Base-by-base conservation (phyloP, 1,140 invertebrate species). In the Drosophila insularis region DNA sequence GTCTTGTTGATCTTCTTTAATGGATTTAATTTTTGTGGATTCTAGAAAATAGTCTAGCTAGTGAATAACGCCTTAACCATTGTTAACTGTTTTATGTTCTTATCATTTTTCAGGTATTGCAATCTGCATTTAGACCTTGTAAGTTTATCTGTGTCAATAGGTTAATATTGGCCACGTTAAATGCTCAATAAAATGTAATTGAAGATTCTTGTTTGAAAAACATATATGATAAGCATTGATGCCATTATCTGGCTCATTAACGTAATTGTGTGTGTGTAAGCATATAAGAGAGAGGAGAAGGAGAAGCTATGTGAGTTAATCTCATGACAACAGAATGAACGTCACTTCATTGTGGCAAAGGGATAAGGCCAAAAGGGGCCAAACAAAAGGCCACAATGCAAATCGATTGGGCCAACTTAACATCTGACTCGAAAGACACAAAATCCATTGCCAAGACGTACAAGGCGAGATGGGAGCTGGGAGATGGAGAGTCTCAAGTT, bases 361-460 rank as follows among this genome's bases (percentile, higher is more conserved):
- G 55, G 64, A 72, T 46, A 68, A 73, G 63, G 56, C 21, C 43
- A 61, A 64, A 61, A 8, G 19, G 69, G 64, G 63, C 27, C 74
- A 76, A 74, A 58, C 70, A 71, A 66, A 65, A 66, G 27, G 55
- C 43, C 39, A 73, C 65, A 68, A 74, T 70, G 63, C 71, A 78
- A 74, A 65, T 70, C 67, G 66, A 54, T 68, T 79, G 62, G 60
- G 75, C 61, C 77, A 78, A 68, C 74, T 56, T 56, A 63, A 39
- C 60, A 63, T 46, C 19, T 39, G 23, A 32, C 32, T 23, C 37
- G 31, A 4, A 50, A 50, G 17, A 50, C 43, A 21, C 19, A 19
- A 50, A 37, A 13, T 27, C 35, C 35, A 37, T 37, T 37, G 35
- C 35, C 10, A 37, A 50, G 43, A 50, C 11, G 43, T 1, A 11